These are phyloP conservation scores for Eubasilissa regina DNA, from an alignment of 1,140 invertebrate species.

Conservation along the genomic window DNA sequence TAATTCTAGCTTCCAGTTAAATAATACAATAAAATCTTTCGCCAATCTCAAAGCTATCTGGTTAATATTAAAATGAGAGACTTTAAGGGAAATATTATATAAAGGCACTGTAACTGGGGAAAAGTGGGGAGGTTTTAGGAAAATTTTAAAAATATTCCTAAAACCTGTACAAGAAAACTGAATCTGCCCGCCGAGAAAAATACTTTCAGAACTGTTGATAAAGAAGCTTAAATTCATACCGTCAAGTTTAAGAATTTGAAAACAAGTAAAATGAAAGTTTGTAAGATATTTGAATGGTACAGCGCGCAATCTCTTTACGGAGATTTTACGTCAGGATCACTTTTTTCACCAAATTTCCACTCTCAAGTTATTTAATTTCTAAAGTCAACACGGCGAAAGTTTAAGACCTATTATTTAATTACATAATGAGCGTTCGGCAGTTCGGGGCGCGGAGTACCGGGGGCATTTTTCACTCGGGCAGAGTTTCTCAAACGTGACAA, in stretches of 20 bases:
- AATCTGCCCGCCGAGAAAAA: too few relatives aligned
- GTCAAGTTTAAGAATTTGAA: conserved; percentile 18
- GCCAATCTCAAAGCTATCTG: too few relatives aligned
- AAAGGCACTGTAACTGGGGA: too few relatives aligned
- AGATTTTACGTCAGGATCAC: not conserved
- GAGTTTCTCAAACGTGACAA: conserved; percentile 20
- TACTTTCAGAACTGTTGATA: too few relatives aligned
- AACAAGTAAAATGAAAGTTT: conserved; percentile 36
- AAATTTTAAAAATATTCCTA: too few relatives aligned
- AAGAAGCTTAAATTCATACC: conserved; percentile 11
- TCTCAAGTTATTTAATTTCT: conserved; percentile 31
- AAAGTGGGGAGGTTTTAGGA: too few relatives aligned
- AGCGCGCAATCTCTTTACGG: conserved; percentile 9
- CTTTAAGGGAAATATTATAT: too few relatives aligned
- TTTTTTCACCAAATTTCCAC: conserved; percentile 11
- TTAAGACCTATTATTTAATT: conserved; percentile 37
- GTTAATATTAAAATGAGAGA: too few relatives aligned
- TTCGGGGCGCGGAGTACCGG: not conserved
- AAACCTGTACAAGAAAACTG: too few relatives aligned
- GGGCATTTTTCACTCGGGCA: conserved; percentile 12
- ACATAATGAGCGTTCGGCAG: conserved; percentile 37
- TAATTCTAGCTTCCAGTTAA: too few relatives aligned
- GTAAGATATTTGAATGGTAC: not conserved
- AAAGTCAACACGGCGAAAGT: conserved; percentile 36
- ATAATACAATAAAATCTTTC: too few relatives aligned